phyloP scores from a whole-genome alignment of 2,113 vertebrate species.

The Brienomyrus longianalis region DNA sequence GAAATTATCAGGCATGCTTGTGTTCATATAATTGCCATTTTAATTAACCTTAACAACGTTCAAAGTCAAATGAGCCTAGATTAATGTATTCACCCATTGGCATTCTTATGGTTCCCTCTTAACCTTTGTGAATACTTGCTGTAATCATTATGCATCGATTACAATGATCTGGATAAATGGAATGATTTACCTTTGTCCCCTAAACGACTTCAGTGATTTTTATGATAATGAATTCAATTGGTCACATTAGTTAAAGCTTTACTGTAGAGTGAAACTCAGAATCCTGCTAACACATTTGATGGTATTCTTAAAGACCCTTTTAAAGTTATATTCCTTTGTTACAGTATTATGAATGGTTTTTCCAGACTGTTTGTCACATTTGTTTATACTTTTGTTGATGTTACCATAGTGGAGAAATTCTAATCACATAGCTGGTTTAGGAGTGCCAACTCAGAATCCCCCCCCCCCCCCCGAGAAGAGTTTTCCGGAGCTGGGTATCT shows the following conservation, averaged over 20 bases:
- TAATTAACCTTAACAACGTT: constrained; percentile 15
- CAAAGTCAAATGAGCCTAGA: neutral
- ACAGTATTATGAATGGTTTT: neutral
- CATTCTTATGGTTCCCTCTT: constrained; percentile 24
- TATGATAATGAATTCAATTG: constrained; percentile 45
- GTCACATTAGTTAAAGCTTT: neutral
- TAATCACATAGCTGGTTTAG: neutral
- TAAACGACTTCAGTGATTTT: constrained; percentile 43
- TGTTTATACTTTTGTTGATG: neutral
- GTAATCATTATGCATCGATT: constrained; percentile 52
- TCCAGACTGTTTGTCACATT: neutral
- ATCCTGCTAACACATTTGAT: neutral
- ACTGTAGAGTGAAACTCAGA: neutral
- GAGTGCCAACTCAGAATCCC: neutral
- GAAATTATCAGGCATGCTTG: neutral
- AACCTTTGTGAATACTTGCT: constrained; percentile 36
- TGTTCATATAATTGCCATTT: neutral
- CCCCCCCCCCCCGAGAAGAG: neutral
- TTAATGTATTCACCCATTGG: neutral
- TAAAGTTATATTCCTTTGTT: neutral
- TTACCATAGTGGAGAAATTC: neutral
- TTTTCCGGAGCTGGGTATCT: neutral
- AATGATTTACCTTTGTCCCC: constrained; percentile 42
- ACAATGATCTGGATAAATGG: constrained; percentile 41
- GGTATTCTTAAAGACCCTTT: neutral